Evolutionary conservation across 2,888 invertebrate species (phyloP).

Genomic region (Meliscaeva auricollis): DNA sequence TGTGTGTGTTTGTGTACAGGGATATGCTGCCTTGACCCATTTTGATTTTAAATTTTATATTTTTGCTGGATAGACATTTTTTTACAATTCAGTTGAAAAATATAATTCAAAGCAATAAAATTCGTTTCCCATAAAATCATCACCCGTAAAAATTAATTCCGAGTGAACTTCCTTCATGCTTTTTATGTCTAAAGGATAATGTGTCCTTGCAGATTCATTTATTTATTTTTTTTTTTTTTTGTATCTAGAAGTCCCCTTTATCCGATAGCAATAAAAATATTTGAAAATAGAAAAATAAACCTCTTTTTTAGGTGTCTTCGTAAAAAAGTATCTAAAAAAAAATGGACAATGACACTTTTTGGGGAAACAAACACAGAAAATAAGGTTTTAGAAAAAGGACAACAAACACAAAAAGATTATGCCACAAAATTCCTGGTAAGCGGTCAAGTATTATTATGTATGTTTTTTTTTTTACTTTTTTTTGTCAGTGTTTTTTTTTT

Average conservation of each 20-base stretch:
- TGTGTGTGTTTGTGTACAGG: not conserved
- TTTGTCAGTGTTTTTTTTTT: slow-evolving; percentile 12
- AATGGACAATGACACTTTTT: slow-evolving; percentile 15
- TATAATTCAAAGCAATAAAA: slow-evolving; percentile 55
- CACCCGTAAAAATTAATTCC: slow-evolving; percentile 66
- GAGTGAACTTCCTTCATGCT: slow-evolving; percentile 39
- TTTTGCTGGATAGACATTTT: slow-evolving; percentile 6
- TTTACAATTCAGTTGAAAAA: slow-evolving; percentile 25
- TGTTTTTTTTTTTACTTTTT: slow-evolving; percentile 5
- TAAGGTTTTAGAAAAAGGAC: slow-evolving; percentile 15
- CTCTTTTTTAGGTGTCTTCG: not conserved
- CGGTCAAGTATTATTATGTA: slow-evolving; percentile 50
- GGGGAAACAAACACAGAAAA: slow-evolving; percentile 17
- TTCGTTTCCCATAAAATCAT: slow-evolving; percentile 59
- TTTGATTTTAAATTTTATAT: not conserved
- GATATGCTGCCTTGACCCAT: not conserved
- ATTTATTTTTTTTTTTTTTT: slow-evolving; percentile 18
- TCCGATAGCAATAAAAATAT: slow-evolving; percentile 34
- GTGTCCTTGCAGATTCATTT: slow-evolving; percentile 26
- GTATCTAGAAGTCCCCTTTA: not conserved
- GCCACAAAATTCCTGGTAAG: slow-evolving; percentile 57
- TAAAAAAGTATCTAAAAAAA: not conserved
- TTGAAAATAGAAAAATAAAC: slow-evolving; percentile 19
- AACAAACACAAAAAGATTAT: slow-evolving; percentile 52
- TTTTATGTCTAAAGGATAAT: slow-evolving; percentile 29